Evolutionary conservation across 2,113 vertebrate species (phyloP).

Genomic region (Halichoeres trimaculatus): DNA sequence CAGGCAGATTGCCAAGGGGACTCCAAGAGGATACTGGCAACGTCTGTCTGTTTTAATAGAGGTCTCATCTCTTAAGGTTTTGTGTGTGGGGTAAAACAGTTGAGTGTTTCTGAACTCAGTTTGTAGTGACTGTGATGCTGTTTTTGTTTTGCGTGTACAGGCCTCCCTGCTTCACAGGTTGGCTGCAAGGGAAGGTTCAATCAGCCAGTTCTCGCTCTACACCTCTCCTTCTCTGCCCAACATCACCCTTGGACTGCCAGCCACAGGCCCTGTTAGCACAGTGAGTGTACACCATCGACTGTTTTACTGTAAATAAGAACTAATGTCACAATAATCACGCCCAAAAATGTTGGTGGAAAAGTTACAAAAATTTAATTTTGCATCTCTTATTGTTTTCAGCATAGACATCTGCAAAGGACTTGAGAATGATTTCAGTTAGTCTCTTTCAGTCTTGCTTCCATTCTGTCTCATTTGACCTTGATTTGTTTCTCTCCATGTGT

Average conservation of each 20-base stretch:
- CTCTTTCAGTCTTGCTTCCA: slow-evolving; percentile 16
- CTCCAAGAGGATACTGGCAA: slow-evolving; percentile 16
- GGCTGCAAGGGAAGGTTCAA: slow-evolving; percentile 87
- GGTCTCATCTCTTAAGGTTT: neutral
- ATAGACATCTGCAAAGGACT: neutral
- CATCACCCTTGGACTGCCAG: slow-evolving; percentile 97
- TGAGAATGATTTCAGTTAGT: neutral
- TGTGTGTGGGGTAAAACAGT: neutral
- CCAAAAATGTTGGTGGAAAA: neutral
- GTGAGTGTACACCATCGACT: slow-evolving; percentile 83
- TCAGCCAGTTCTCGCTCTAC: slow-evolving; percentile 94
- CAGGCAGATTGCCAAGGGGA: slow-evolving; percentile 4
- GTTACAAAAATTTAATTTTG: neutral
- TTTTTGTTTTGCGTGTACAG: slow-evolving; percentile 76
- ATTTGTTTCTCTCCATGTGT: slow-evolving; percentile 22
- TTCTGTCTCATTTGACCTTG: slow-evolving; percentile 15
- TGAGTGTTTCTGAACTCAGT: neutral
- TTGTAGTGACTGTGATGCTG: slow-evolving; percentile 2
- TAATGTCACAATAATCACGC: neutral
- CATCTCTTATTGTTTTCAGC: neutral
- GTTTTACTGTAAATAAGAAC: neutral
- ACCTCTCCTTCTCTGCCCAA: slow-evolving; percentile 97
- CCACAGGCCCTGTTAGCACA: slow-evolving; percentile 86
- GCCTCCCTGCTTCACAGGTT: slow-evolving; percentile 90
- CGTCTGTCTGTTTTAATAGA: slow-evolving; percentile 37